phyloP scores from a whole-genome alignment of 2,797 vertebrate species.

The Bovichtus diacanthus region DNA sequence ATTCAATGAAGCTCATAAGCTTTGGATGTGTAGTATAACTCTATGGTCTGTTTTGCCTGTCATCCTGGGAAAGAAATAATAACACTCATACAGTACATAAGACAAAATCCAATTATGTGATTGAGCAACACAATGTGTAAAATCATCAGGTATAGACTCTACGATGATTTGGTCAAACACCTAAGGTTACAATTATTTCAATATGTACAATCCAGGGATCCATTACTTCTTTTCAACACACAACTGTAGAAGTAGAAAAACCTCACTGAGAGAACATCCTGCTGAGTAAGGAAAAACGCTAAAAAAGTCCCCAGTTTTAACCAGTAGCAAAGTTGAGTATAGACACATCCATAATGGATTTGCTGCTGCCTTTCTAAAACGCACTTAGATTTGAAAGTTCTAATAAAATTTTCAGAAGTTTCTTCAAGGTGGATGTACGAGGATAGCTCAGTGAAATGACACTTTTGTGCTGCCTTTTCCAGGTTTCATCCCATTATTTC shows the following conservation, averaged over 20 bases:
- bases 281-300: conserved; percentile 3
- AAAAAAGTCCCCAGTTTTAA: conserved; percentile 30
- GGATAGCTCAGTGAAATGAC: conserved; percentile 31
- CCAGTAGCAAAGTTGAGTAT: conserved; percentile 45
- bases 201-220: background rate
- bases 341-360: conserved; percentile 77
- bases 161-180: background rate
- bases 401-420: conserved; percentile 72
- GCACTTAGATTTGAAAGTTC: conserved; percentile 62
- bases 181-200: background rate
- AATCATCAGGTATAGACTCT: background rate
- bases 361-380: conserved; percentile 59
- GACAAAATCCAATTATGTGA: background rate
- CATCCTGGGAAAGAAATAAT: too few species aligned
- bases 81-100: background rate
- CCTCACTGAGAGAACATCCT: background rate
- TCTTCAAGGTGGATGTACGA: conserved; percentile 63
- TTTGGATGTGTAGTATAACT: too few species aligned
- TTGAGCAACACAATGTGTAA: background rate
- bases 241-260: background rate
- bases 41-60: too few species aligned
- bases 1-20: too few species aligned
- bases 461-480: conserved; percentile 21
- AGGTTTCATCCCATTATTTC: conserved; percentile 31
- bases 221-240: background rate